Evolutionary conservation across 2,113 vertebrate genomes (phyloP).

Genomic region (Camelus bactrianus): DNA sequence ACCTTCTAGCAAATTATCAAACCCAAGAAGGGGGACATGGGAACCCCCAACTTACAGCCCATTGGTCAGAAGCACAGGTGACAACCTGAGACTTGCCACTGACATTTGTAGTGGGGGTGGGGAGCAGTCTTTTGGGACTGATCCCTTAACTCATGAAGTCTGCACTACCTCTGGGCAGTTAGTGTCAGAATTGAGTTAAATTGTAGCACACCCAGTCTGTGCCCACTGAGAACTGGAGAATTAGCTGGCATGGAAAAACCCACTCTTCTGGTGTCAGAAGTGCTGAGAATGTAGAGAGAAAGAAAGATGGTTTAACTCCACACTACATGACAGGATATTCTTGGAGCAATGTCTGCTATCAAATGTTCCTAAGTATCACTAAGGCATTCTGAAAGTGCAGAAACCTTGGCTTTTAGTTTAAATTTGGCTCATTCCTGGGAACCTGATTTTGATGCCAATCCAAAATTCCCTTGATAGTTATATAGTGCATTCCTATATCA

Average conservation of each 20-base stretch:
- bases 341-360: not conserved
- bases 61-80: not conserved
- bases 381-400: not conserved
- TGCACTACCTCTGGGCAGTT: not conserved
- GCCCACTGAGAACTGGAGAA: not conserved
- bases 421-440: slow-evolving; percentile 9
- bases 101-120: not conserved
- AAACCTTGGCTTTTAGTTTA: slow-evolving; percentile 52
- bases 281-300: not conserved
- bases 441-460: not conserved
- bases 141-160: not conserved
- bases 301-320: not conserved
- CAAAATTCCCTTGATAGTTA: not conserved
- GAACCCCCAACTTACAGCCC: not conserved
- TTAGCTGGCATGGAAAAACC: not conserved
- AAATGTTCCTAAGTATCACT: not conserved
- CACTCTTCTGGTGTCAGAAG: not conserved
- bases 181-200: not conserved
- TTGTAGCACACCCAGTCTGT: not conserved
- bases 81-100: not conserved
- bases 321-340: not conserved
- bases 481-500: not conserved
- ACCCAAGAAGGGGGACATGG: not conserved
- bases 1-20: not conserved
- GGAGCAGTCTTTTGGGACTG: not conserved